These are phyloP conservation scores for Todus mexicanus DNA, from an alignment of 2,797 vertebrate genomes.

Conservation along the genomic window DNA sequence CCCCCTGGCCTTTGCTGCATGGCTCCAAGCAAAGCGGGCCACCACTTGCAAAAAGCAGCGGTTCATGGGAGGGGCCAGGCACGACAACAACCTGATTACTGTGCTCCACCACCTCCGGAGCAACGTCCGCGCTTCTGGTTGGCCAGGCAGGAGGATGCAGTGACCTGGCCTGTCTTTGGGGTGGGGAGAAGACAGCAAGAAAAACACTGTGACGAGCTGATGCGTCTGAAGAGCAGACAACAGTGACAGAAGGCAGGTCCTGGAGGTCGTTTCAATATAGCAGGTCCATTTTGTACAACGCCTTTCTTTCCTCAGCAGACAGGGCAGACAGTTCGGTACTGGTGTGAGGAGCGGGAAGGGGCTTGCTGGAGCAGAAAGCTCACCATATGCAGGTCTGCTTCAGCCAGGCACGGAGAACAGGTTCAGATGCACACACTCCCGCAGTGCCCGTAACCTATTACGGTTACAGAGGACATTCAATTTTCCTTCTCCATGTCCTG, in stretches of 20 bases:
- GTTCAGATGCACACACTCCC: not conserved
- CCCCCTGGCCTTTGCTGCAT: not conserved
- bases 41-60: not conserved
- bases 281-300: fast-evolving
- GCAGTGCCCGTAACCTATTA: not conserved
- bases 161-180: not conserved
- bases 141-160: not conserved
- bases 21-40: not conserved
- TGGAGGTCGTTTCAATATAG: not conserved
- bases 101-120: not conserved
- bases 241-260: not conserved
- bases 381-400: not conserved
- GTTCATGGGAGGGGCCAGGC: not conserved
- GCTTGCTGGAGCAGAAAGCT: not conserved
- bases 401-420: not conserved
- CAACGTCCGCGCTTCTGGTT: not conserved
- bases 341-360: not conserved
- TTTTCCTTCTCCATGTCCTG: not conserved
- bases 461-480: not conserved
- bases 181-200: not conserved
- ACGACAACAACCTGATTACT: fast-evolving
- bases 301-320: not conserved
- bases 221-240: not conserved
- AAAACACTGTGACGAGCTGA: not conserved
- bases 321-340: not conserved